Evolutionary conservation across 2,888 invertebrate genomes (phyloP).

Genomic region (Tanytarsus gracilentus): DNA sequence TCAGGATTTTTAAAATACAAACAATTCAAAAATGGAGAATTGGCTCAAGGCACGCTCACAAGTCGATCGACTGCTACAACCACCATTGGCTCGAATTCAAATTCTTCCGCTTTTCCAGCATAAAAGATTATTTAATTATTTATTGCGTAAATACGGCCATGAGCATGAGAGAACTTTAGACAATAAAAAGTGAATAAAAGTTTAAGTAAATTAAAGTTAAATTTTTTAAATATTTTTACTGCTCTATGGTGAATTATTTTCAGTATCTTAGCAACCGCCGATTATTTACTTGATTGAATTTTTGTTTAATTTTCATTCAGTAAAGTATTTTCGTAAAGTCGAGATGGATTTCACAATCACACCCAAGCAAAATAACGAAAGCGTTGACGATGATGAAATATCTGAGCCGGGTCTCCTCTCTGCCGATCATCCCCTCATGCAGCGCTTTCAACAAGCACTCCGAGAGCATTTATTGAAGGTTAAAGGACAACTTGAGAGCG

Average conservation of each 20-base stretch:
- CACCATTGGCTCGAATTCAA: background rate
- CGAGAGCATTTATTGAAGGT: constrained; percentile 56
- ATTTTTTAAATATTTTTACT: background rate
- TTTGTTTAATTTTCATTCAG: background rate
- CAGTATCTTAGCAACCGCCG: background rate
- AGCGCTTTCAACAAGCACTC: constrained; percentile 61
- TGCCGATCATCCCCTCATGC: constrained; percentile 63
- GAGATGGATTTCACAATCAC: background rate
- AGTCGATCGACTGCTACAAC: background rate
- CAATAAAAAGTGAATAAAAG: too few species aligned
- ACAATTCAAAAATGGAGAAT: constrained; percentile 8
- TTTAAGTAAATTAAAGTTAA: background rate
- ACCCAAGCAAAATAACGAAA: background rate
- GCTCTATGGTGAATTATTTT: too few species aligned
- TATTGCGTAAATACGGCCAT: background rate
- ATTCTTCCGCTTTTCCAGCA: constrained; percentile 14
- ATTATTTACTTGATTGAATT: background rate
- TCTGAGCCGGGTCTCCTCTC: constrained; percentile 49
- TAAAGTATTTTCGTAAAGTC: background rate
- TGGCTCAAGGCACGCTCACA: constrained; percentile 3
- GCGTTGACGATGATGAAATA: background rate
- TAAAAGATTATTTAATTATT: background rate
- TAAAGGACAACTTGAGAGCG: constrained; percentile 53
- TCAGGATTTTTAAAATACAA: background rate
- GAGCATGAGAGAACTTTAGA: background rate